A percentile compares a stretch with the other conserved stretches of the same genome.
phyloP scores from a whole-genome alignment of 64 coral and sea anemone genomes.

The Orbicella faveolata region DNA sequence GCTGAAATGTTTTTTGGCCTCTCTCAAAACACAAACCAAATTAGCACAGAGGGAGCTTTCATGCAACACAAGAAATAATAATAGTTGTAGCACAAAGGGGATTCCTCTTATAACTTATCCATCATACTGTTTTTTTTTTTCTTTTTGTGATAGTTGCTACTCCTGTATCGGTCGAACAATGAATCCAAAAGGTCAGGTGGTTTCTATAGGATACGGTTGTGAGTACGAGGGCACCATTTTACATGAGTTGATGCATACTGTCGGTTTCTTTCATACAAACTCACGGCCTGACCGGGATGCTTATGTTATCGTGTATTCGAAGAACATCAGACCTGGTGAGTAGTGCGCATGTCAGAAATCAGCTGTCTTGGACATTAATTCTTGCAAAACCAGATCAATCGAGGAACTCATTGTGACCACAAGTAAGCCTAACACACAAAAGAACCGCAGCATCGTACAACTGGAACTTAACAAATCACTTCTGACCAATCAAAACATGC shows the following conservation, averaged over 20 bases:
- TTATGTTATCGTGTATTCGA: slow-evolving; percentile 18
- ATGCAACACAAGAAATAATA: too few relatives aligned
- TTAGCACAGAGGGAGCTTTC: too few relatives aligned
- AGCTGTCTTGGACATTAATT: too few relatives aligned
- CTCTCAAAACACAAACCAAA: too few relatives aligned
- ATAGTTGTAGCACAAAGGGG: too few relatives aligned
- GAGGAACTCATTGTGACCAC: too few relatives aligned
- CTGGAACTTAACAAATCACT: too few relatives aligned
- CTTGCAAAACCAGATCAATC: too few relatives aligned
- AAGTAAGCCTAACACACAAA: too few relatives aligned
- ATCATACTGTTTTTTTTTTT: background rate
- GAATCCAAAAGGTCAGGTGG: background rate
- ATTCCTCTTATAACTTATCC: background rate
- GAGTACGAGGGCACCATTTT: background rate
- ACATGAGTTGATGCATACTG: slow-evolving; percentile 53
- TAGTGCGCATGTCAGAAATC: background rate
- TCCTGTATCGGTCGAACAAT: slow-evolving; percentile 30
- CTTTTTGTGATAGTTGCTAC: slow-evolving; percentile 25
- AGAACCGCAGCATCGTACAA: too few relatives aligned
- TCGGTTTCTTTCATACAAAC: slow-evolving; percentile 56
- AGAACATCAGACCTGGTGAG: slow-evolving; percentile 38
- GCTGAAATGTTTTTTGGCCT: too few relatives aligned
- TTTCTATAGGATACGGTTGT: slow-evolving; percentile 49
- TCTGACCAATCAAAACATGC: too few relatives aligned
- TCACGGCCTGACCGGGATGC: slow-evolving; percentile 51